These are phyloP conservation scores for Regulus satrapa DNA, from an alignment of 2,113 vertebrate species.

Conservation along the genomic window DNA sequence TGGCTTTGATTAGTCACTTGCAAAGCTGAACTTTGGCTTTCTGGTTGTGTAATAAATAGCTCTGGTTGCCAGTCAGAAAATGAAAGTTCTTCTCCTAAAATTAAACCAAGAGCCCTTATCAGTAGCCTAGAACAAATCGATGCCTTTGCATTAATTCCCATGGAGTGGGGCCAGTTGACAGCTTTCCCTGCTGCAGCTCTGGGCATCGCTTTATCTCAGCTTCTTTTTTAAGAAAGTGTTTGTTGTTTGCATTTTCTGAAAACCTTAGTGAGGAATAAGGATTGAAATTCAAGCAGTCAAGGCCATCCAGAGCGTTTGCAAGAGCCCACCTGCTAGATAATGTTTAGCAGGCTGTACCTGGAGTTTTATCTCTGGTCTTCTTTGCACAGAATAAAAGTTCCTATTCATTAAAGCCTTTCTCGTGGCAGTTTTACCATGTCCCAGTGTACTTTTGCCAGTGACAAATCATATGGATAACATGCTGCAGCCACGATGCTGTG, in stretches of 20 bases:
- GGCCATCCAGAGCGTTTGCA: background rate
- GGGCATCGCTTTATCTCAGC: background rate
- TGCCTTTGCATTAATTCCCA: background rate
- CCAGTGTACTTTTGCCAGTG: background rate
- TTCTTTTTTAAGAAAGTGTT: background rate
- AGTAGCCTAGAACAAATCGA: background rate
- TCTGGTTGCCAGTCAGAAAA: background rate
- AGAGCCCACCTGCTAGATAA: background rate
- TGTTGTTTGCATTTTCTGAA: background rate
- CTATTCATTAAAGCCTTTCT: background rate
- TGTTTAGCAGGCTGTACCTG: background rate
- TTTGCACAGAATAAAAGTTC: background rate
- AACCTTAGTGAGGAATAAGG: background rate
- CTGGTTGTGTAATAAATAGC: background rate
- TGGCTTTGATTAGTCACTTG: background rate
- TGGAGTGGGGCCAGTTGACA: background rate
- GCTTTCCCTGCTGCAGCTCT: background rate
- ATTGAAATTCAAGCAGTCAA: background rate
- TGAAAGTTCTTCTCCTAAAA: background rate
- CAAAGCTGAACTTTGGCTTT: background rate
- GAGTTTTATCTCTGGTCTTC: background rate
- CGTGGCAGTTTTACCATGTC: background rate
- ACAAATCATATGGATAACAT: background rate
- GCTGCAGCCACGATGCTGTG: conserved; percentile 5
- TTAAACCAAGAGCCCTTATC: background rate